Base-by-base conservation (phyloP, 2,113 vertebrate genomes). In the human region DNA sequence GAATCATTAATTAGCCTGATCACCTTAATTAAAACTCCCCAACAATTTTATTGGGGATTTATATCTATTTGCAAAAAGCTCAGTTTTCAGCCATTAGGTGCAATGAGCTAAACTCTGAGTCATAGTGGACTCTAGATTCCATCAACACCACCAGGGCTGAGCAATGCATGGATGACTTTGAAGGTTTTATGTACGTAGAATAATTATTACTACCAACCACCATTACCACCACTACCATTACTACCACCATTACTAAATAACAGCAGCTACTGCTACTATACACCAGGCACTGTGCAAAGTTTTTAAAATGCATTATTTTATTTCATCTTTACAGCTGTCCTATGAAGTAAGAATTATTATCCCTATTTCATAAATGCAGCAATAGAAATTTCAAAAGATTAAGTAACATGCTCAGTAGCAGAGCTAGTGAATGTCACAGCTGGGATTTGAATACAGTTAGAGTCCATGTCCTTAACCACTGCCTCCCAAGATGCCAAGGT, bases 11-110 rank as follows among this genome's bases (percentile, higher is more conserved):
- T 98, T 98, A 98, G 76, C 73, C 84, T 0, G 89, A 97, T 80
- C 93, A 90, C 93, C 97, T 97, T 98, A 98, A 98, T 98, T 98
- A 98, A 98, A 94, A 50, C 78, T 96, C 81, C 13, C 89, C 93
- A 92, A 96, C 98, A 30, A 97, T 97, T 98, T 98, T 98, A 97
- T 57, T 97, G 92, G 97, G 97, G 97, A 98, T 98, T 98, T 97
- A 98, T 98, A 97, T 76, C 88, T 98, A 94, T 98, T 98, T 98
- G 94, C 92, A 89, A 80, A 97, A 89, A 98, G 92, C 43, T 96
- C 66, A 96, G 94, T 73, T 97, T 98, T 98, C 92, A 91, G 96
- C 96, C 64, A 0, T 97, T 98, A 97, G 92, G 80, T 22, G 38
- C 22, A 64, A 38, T 48, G 59, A 92, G 43, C 61, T 76, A 70